Percentiles rank a stretch among this genome's conserved stretches.
Evolutionary conservation across 2,888 invertebrate genomes (phyloP).

Genomic region (Lamellibrachia satsuma): DNA sequence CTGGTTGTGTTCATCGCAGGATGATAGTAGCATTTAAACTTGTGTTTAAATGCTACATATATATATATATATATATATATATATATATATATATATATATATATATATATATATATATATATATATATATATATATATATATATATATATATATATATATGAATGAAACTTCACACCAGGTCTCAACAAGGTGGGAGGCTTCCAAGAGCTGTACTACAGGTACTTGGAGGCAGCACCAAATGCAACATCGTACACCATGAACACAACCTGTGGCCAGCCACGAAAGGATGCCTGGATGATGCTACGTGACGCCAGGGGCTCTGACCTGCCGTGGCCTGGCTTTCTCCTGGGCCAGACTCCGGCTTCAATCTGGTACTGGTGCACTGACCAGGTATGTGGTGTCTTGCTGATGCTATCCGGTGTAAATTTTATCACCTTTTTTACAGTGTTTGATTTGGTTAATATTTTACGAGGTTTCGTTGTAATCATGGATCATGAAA

Average conservation of each 20-base stretch:
- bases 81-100: too few relatives aligned
- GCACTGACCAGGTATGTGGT: slow-evolving; percentile 64
- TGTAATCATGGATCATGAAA: neutral
- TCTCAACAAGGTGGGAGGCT: slow-evolving; percentile 66
- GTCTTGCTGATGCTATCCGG: too few relatives aligned
- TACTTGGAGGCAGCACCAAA: slow-evolving; percentile 66
- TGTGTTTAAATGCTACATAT: too few relatives aligned
- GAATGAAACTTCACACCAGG: slow-evolving; percentile 51
- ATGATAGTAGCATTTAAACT: slow-evolving; percentile 21
- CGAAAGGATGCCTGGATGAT: slow-evolving; percentile 66
- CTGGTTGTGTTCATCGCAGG: too few relatives aligned
- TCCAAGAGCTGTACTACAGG: slow-evolving; percentile 59
- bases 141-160: neutral
- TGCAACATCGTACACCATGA: slow-evolving; percentile 39
- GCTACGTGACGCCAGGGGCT: slow-evolving; percentile 63
- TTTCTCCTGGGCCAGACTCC: slow-evolving; percentile 69
- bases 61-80: too few relatives aligned
- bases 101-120: too few relatives aligned
- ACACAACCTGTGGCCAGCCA: slow-evolving; percentile 61
- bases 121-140: slow-evolving; percentile 24
- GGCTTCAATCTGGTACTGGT: slow-evolving; percentile 69
- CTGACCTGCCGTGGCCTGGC: slow-evolving; percentile 69
- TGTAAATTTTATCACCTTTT: too few relatives aligned
- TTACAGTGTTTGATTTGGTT: too few relatives aligned
- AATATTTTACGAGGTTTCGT: too few relatives aligned